These are phyloP conservation scores for Heliconius melpomene DNA, from an alignment of 1,140 invertebrate species.

Conservation along the genomic window DNA sequence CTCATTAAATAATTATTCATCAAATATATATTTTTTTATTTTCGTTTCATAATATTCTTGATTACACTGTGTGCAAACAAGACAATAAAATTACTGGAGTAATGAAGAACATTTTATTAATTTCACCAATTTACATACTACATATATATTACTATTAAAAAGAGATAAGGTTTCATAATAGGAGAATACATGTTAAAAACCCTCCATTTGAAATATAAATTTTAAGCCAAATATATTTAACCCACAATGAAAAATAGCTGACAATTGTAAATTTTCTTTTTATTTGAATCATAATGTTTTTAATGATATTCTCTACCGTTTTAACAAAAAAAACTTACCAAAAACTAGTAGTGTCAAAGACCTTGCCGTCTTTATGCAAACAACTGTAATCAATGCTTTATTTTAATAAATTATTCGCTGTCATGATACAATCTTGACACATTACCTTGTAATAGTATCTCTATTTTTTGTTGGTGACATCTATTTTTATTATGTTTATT, in stretches of 20 bases:
- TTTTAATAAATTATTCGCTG: conserved; percentile 12
- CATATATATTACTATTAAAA: no score
- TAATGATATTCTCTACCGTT: not conserved
- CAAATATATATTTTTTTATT: no score
- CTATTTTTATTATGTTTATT: not conserved
- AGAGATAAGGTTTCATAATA: no score
- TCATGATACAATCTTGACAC: conserved; percentile 11
- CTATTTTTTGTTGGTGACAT: not conserved
- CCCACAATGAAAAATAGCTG: not conserved
- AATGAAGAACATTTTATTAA: no score
- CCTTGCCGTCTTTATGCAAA: not conserved
- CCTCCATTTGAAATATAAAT: not conserved
- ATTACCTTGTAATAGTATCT: conserved; percentile 11
- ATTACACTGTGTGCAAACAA: no score
- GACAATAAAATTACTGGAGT: no score
- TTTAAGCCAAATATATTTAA: not conserved
- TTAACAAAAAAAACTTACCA: not conserved
- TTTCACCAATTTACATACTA: no score
- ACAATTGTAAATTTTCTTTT: not conserved
- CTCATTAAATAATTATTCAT: no score
- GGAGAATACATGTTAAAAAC: no score
- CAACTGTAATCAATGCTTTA: conserved; percentile 12
- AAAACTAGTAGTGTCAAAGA: not conserved
- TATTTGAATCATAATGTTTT: not conserved
- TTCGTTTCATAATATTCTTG: no score